Evolutionary conservation across 2,113 vertebrate species (phyloP), one percentile per base, ranked within the genome.

Genomic region (Apeltes quadracus): DNA sequence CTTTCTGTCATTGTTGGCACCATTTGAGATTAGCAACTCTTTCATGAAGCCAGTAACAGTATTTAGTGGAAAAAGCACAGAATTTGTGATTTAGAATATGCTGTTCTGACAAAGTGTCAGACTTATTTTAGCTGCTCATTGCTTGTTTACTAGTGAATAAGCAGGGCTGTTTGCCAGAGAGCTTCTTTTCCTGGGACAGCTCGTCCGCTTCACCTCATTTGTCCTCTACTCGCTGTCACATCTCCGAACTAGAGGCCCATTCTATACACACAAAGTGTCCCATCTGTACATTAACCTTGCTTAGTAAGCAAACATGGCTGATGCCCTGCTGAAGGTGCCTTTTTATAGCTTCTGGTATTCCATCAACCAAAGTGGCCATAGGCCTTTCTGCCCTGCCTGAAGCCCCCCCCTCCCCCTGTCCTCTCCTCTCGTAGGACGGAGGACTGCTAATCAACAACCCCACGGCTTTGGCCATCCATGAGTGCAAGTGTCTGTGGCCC

Each of bases 391-490:
- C 32, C 11, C 18, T 16, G 58, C 22, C 22, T 25, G n/a, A n/a
- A n/a, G n/a, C 29, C 29, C 29, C 14, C 22, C 29, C 8, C 38
- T 9, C 2, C 20, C n/a, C 72, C 2, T 36, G 2, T 58, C 15
- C 53, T 43, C 2, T 64, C 34, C 0, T 78, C 36, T 78, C 7
- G 32, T 64, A 99, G 97, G 97, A 99, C n/a, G 97, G 97, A 78
- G 97, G 97, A 18, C 94, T 99, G 32, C 93, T 98, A 48, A 93
- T 98, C 69, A 99, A 99, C 92, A 99, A 99, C 78, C 96, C 97
- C 72, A 96, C 96, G 1, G 97, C 97, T 0, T 77, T 99, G 87
- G 97, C 97, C 65, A 94, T 99, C 79, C 97, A 99, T 0, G 97
- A 98, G 87, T 98, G 97, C 81, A 98, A 97, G 81, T 96, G 95